Evolutionary conservation across 1,140 invertebrate species (phyloP).

Genomic region (Ceratosolen solmsi): DNA sequence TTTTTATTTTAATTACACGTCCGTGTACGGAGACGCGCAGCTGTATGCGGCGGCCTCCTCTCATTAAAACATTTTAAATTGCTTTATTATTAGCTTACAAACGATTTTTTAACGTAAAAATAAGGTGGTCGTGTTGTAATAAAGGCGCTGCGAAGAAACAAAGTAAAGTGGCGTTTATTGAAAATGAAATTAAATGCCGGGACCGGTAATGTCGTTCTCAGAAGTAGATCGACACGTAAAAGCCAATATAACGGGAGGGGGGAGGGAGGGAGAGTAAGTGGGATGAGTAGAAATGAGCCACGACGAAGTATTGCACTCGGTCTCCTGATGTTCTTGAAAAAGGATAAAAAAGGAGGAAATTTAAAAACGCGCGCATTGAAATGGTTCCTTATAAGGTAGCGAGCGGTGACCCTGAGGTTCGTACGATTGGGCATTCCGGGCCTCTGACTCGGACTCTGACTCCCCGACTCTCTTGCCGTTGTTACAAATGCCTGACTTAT

Average conservation of each 20-base stretch:
- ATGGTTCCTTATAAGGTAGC: conserved; percentile 51
- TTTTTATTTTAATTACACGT: conserved; percentile 14
- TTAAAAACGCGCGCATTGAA: conserved; percentile 45
- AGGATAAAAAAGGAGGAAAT: conserved; percentile 22
- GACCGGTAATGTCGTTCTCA: conserved; percentile 2
- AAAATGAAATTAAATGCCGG: neutral
- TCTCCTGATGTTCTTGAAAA: neutral
- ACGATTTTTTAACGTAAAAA: neutral
- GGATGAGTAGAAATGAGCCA: too few relatives aligned
- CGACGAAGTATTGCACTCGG: neutral
- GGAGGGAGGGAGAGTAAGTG: neutral
- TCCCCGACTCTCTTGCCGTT: neutral
- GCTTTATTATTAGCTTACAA: conserved; percentile 18
- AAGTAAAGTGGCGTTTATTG: neutral
- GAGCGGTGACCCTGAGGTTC: conserved; percentile 47
- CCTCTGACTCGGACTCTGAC: conserved; percentile 54
- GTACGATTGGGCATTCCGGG: conserved; percentile 56
- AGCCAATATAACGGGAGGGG: neutral
- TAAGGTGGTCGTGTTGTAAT: neutral
- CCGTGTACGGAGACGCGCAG: too few relatives aligned
- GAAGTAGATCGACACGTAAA: neutral
- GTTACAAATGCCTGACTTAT: neutral
- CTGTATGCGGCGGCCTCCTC: neutral
- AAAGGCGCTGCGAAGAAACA: neutral
- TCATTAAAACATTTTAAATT: conserved; percentile 9